Base-by-base conservation (phyloP, 2,113 vertebrate genomes). In the Morone chrysops region DNA sequence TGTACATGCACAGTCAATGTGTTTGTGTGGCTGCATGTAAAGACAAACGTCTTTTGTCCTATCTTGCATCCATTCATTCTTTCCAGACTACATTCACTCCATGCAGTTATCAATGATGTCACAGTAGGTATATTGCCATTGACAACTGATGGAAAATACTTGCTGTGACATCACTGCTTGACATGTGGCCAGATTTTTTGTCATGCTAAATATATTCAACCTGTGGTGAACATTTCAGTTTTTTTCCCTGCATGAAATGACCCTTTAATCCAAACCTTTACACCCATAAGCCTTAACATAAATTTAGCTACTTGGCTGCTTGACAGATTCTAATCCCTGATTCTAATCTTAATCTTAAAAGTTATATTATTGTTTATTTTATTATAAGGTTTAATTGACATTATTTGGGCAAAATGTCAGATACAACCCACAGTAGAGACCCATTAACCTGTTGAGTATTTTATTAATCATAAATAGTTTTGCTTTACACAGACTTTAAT, bases 1-100 rank as follows among this genome's bases (percentile, higher is more conserved):
- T 68, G 56, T 60, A 48, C 43, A 51, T 8, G 53, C 38, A 56
- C 22, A 67, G 53, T 56, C 31, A 57, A 18, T 66, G 60, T 70
- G 48, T 75, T 60, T 77, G 48, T 45, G 38, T 53, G 57, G n/a
- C 2, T n/a, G 25, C 7, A 12, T 31, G 5, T 6, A 31, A 18
- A 70, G 45, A 25, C 0, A 4, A 62, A 68, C 18, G n/a, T n/a
- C n/a, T n/a, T 31, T 31, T 31, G 8, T 45, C 18, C 9, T 11
- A 47, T 70, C 20, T 41, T 38, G 22, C 6, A 17, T 43, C 7
- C 25, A 17, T 40, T 3, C 10, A 73, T 18, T 20, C 13, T 38
- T 20, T 31, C 31, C 17, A 50, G 13, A 31, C 31, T 12, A 4
- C 4, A 18, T 7, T 40, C 1, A 61, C 18, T 53, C 12, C 22